These are phyloP conservation scores for Rana temporaria DNA, from an alignment of 2,113 vertebrate species.

Conservation along the genomic window DNA sequence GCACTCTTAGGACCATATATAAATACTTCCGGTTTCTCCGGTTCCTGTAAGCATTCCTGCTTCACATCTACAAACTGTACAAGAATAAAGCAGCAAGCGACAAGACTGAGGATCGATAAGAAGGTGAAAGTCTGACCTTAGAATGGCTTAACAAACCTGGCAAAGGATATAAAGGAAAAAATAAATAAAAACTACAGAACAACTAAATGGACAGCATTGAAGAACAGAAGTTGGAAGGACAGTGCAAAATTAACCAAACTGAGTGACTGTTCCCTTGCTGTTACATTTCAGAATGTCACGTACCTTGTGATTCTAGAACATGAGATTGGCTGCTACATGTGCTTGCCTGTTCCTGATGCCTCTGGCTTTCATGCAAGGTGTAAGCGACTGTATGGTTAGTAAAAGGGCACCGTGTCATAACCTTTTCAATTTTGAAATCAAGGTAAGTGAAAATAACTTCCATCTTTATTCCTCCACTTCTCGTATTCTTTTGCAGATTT, in stretches of 20 bases:
- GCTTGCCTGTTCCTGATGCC: conserved; percentile 26
- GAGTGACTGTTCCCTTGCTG: not conserved
- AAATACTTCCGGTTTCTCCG: conserved; percentile 43
- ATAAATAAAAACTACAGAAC: not conserved
- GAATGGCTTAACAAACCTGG: conserved; percentile 51
- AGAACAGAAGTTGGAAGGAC: conserved; percentile 17
- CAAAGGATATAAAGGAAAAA: not conserved
- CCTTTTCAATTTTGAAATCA: not conserved
- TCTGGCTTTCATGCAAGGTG: conserved; percentile 7
- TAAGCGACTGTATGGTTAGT: conserved; percentile 20
- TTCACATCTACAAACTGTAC: conserved; percentile 1
- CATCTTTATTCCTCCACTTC: not conserved
- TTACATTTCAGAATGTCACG: conserved; percentile 35
- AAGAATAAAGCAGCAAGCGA: not conserved
- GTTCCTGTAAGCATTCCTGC: conserved; percentile 29
- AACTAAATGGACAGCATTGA: conserved; percentile 1
- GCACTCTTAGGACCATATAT: not conserved
- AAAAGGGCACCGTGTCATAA: not conserved
- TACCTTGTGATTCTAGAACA: conserved; percentile 12
- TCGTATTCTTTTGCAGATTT: not conserved
- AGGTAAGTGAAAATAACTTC: not conserved
- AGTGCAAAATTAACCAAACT: conserved; percentile 22
- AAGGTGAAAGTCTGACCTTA: not conserved
- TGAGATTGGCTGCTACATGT: conserved; percentile 36
- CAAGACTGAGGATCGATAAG: conserved; percentile 13